Percentiles rank a stretch among this genome's conserved stretches.
phyloP scores from a whole-genome alignment of 92 coral and sea anemone species.

The Porites divaricata region DNA sequence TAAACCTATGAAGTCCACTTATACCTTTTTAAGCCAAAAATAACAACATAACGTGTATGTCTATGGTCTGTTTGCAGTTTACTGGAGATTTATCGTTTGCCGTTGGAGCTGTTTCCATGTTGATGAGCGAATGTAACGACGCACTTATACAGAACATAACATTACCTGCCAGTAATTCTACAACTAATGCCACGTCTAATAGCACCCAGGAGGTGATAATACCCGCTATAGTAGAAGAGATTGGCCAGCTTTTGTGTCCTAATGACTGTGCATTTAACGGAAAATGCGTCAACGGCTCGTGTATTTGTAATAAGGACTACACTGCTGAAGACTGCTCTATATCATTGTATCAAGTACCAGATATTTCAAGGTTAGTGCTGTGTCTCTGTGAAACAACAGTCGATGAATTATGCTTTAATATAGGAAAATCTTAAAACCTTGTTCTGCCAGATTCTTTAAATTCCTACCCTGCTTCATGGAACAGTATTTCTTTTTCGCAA shows the following conservation, averaged over 20 bases:
- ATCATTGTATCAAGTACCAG: constrained; percentile 53
- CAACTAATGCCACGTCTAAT: background rate
- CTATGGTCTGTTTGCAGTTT: constrained; percentile 8
- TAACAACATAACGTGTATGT: background rate
- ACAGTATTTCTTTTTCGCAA: too few relatives aligned
- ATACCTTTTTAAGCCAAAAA: too few relatives aligned
- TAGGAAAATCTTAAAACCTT: too few relatives aligned
- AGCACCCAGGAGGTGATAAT: background rate
- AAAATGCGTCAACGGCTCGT: constrained; percentile 59
- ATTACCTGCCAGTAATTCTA: background rate
- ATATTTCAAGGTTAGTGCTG: constrained; percentile 31
- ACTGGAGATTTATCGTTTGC: constrained; percentile 52
- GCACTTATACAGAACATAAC: constrained; percentile 24
- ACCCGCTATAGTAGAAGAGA: constrained; percentile 12
- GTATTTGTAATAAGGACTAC: constrained; percentile 58
- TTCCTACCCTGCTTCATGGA: too few relatives aligned
- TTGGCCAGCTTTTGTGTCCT: constrained; percentile 53
- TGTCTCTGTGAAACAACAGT: too few relatives aligned
- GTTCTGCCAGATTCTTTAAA: too few relatives aligned
- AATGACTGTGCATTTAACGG: constrained; percentile 71
- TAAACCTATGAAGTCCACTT: too few relatives aligned
- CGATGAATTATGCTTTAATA: too few relatives aligned
- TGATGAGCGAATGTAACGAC: constrained; percentile 47
- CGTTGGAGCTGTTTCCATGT: constrained; percentile 28
- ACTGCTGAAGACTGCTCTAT: constrained; percentile 70